These are phyloP conservation scores for Drosophila robusta DNA, from an alignment of 2,888 invertebrate species.

Conservation along the genomic window DNA sequence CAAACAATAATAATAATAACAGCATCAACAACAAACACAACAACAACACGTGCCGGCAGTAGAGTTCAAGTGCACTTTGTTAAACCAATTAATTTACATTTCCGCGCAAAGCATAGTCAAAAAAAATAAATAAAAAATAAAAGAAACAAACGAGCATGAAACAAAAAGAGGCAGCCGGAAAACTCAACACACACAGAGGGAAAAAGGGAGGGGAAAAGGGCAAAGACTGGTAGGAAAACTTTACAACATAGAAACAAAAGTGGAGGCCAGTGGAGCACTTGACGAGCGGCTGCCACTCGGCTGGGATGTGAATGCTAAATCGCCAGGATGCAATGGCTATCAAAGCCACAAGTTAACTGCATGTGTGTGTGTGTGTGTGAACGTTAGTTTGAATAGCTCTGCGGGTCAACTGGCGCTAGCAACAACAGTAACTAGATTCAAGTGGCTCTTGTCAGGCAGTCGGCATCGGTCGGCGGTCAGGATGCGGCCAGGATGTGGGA, in stretches of 20 bases:
- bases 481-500: slow-evolving; percentile 15
- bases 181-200: slow-evolving; percentile 8
- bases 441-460: slow-evolving; percentile 57
- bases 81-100: slow-evolving; percentile 80
- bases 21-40: slow-evolving; percentile 14
- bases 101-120: slow-evolving; percentile 68
- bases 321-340: slow-evolving; percentile 52
- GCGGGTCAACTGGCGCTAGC: slow-evolving; percentile 52
- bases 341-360: slow-evolving; percentile 54
- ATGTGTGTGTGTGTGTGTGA: slow-evolving; percentile 22
- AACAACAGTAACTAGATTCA: slow-evolving; percentile 68
- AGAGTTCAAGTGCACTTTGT: slow-evolving; percentile 76
- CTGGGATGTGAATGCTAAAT: slow-evolving; percentile 46
- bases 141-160: slow-evolving; percentile 9
- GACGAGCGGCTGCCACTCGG: slow-evolving; percentile 67
- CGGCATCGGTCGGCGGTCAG: slow-evolving; percentile 37
- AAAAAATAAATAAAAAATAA: slow-evolving; percentile 48
- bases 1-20: slow-evolving; percentile 43
- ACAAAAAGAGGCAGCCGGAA: slow-evolving; percentile 26
- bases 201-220: background rate
- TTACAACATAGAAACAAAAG: slow-evolving; percentile 62
- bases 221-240: slow-evolving; percentile 43
- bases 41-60: slow-evolving; percentile 49
- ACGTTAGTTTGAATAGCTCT: slow-evolving; percentile 52
- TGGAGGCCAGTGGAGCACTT: slow-evolving; percentile 50